Conservation (phyloP, 2,888 invertebrate genomes). For the Caenorhabditis sp. region DNA sequence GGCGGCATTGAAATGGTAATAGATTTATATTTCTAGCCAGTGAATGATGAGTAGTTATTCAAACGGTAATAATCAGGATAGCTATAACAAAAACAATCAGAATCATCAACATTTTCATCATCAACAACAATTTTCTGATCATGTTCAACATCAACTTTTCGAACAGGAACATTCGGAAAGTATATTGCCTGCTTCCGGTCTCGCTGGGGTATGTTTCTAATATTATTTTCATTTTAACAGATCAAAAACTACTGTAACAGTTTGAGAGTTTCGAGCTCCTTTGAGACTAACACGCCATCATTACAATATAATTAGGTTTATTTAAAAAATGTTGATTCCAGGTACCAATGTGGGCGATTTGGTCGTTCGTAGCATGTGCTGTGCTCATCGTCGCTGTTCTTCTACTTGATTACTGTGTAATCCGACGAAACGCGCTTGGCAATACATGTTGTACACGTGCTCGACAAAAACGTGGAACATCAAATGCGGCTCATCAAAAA, state of each 20-base stretch:
- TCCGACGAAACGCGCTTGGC: slow-evolving; percentile 64
- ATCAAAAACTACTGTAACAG: too few relatives aligned
- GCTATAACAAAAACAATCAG: neutral
- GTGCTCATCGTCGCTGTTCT: slow-evolving; percentile 59
- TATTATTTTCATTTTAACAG: too few relatives aligned
- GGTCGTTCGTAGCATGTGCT: slow-evolving; percentile 58
- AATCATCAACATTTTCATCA: slow-evolving; percentile 14
- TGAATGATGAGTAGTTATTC: neutral
- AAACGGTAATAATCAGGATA: neutral
- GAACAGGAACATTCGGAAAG: neutral
- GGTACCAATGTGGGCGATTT: slow-evolving; percentile 67
- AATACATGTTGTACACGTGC: slow-evolving; percentile 52
- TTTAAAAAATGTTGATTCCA: too few relatives aligned
- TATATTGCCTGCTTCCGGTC: slow-evolving; percentile 2
- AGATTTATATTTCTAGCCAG: neutral
- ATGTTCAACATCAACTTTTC: neutral
- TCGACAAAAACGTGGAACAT: slow-evolving; percentile 39
- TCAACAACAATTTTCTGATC: slow-evolving; percentile 19
- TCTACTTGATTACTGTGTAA: slow-evolving; percentile 66
- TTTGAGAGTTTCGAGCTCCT: too few relatives aligned
- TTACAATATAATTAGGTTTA: too few relatives aligned
- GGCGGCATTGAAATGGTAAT: neutral
- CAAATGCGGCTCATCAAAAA: slow-evolving; percentile 59
- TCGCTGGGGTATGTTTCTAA: slow-evolving; percentile 23
- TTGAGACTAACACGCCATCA: too few relatives aligned